A percentile compares a stretch with the other conserved stretches of the same genome.
These are phyloP conservation scores for Prolemur simus DNA, from an alignment of 2,113 vertebrate species.

Conservation along the genomic window DNA sequence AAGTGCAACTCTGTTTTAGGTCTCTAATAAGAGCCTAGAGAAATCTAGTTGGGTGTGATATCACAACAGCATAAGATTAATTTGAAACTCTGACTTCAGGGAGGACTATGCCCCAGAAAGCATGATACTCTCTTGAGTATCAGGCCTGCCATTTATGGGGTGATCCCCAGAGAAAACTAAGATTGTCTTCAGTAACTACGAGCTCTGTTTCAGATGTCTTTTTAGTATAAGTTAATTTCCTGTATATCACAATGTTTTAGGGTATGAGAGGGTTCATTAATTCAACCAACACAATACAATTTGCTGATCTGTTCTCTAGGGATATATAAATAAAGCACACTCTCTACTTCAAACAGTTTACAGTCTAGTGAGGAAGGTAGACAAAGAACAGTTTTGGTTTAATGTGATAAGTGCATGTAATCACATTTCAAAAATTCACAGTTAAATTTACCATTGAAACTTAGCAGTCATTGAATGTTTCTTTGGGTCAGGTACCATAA, in stretches of 20 bases:
- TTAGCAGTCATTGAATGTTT: background rate
- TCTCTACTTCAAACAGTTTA: background rate
- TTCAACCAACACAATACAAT: conserved; percentile 17
- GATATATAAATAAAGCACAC: background rate
- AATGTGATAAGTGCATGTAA: background rate
- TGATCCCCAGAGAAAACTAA: conserved; percentile 31
- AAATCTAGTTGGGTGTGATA: background rate
- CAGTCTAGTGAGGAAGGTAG: background rate
- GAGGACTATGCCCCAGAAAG: background rate
- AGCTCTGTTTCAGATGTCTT: conserved; percentile 20
- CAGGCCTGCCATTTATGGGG: background rate
- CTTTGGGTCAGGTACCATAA: background rate
- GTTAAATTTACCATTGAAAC: background rate
- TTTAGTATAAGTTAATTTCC: conserved; percentile 50
- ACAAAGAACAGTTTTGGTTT: conserved; percentile 2
- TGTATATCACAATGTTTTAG: conserved; percentile 46
- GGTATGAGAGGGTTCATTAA: background rate
- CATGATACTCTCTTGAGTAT: conserved; percentile 30
- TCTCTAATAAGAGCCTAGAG: background rate
- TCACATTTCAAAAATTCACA: background rate
- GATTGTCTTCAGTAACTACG: background rate
- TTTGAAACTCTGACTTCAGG: conserved; percentile 1
- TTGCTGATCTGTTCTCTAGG: background rate
- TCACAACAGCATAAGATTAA: conserved; percentile 15
- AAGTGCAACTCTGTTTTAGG: background rate